Conservation (phyloP, 2,888 invertebrate species). For the Lutraria lutraria region DNA sequence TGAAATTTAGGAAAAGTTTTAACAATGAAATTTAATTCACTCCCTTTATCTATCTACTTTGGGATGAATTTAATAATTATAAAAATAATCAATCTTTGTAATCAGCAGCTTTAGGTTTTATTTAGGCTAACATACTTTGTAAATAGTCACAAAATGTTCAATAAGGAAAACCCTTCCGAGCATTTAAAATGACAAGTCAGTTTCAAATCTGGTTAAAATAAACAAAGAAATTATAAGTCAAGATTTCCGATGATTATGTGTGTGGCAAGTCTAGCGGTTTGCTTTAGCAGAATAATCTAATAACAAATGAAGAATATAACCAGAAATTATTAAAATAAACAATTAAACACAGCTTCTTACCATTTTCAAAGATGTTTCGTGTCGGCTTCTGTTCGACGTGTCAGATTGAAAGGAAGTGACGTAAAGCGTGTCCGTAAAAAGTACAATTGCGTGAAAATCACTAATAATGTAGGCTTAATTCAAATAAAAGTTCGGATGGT, state of each 20-base stretch:
- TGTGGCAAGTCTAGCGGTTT: too few species aligned
- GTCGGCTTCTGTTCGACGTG: conserved; percentile 45
- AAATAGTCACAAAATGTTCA: neutral
- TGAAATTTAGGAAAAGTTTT: too few species aligned
- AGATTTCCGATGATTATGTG: neutral
- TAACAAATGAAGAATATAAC: neutral
- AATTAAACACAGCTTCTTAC: neutral
- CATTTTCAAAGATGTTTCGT: conserved; percentile 13
- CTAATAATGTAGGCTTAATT: neutral
- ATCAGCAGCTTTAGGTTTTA: too few species aligned
- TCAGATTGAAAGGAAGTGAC: conserved; percentile 51
- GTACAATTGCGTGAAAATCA: neutral
- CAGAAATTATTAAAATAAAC: neutral
- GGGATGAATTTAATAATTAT: too few species aligned
- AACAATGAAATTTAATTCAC: too few species aligned
- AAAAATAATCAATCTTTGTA: too few species aligned
- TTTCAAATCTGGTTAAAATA: neutral
- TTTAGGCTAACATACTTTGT: too few species aligned
- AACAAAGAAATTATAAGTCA: neutral
- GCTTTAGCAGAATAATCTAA: neutral
- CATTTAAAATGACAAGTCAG: neutral
- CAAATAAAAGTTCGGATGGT: neutral
- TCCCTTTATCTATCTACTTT: too few species aligned
- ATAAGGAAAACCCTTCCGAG: neutral
- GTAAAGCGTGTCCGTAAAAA: conserved; percentile 10